phyloP scores from a whole-genome alignment of 2,113 vertebrate species.

The Ophiodon elongatus region DNA sequence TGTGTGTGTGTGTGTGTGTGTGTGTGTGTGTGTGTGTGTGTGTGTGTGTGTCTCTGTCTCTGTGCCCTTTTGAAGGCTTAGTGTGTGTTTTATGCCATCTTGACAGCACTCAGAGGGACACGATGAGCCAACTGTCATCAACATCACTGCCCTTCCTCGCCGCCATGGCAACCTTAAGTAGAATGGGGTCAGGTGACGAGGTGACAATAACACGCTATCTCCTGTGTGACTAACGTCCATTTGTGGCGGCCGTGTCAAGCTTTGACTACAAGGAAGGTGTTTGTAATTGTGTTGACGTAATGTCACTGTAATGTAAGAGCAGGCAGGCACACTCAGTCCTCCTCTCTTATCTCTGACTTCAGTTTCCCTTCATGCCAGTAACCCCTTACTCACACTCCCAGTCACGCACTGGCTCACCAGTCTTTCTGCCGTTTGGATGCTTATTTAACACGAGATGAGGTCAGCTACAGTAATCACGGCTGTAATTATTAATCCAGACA shows the following conservation, averaged over 20 bases:
- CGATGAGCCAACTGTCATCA: slow-evolving; percentile 43
- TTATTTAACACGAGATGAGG: slow-evolving; percentile 14
- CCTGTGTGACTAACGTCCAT: slow-evolving; percentile 56
- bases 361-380: slow-evolving; percentile 47
- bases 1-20: neutral
- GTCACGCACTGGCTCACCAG: slow-evolving; percentile 9
- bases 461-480: slow-evolving; percentile 6
- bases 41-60: neutral
- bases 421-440: slow-evolving; percentile 10
- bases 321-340: slow-evolving; percentile 42
- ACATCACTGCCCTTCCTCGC: slow-evolving; percentile 47
- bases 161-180: slow-evolving; percentile 47
- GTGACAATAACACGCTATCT: slow-evolving; percentile 63
- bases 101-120: slow-evolving; percentile 35
- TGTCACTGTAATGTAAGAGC: slow-evolving; percentile 46
- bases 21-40: neutral
- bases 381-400: slow-evolving; percentile 45
- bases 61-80: slow-evolving; percentile 17
- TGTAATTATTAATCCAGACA: slow-evolving; percentile 39
- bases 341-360: slow-evolving; percentile 64
- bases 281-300: slow-evolving; percentile 69
- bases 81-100: slow-evolving; percentile 23
- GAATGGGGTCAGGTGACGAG: slow-evolving; percentile 55
- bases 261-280: slow-evolving; percentile 63
- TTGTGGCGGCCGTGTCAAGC: slow-evolving; percentile 33